phyloP scores from a whole-genome alignment of 2,888 invertebrate genomes.

The Cylindroiulus punctatus region DNA sequence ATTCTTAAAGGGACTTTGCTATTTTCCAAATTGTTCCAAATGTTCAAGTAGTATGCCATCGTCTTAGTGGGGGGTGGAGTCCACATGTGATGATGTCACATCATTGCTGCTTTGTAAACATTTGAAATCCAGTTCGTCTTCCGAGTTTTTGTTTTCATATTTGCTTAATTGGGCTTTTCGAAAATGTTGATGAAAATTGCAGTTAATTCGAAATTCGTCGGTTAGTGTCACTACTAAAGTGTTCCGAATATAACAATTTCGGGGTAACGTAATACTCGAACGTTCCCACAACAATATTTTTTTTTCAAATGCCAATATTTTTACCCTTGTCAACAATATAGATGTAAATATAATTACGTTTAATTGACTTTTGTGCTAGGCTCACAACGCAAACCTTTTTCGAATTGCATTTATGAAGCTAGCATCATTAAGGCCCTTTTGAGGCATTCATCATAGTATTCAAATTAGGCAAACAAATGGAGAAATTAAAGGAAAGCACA shows the following conservation, averaged over 20 bases:
- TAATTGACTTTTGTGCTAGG: background rate
- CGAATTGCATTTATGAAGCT: background rate
- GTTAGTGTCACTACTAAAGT: too few species aligned
- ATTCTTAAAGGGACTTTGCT: background rate
- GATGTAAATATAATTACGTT: constrained; percentile 12
- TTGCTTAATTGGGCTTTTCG: too few species aligned
- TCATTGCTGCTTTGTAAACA: background rate
- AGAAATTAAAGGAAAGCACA: background rate
- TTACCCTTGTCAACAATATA: background rate
- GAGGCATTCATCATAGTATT: background rate
- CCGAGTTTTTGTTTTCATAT: too few species aligned
- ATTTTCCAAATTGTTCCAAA: background rate
- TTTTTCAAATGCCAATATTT: too few species aligned
- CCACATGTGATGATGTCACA: too few species aligned
- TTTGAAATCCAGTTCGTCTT: background rate
- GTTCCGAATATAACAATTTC: background rate
- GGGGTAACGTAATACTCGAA: too few species aligned
- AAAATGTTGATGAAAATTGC: too few species aligned
- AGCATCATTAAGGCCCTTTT: constrained; percentile 11
- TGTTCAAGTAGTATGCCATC: too few species aligned
- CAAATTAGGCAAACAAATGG: background rate
- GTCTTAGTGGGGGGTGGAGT: too few species aligned
- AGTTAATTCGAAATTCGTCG: too few species aligned
- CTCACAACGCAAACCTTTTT: background rate
- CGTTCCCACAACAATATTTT: too few species aligned